These are phyloP conservation scores for Acanthoscelides obtectus DNA, from an alignment of 2,888 invertebrate species.

Conservation along the genomic window DNA sequence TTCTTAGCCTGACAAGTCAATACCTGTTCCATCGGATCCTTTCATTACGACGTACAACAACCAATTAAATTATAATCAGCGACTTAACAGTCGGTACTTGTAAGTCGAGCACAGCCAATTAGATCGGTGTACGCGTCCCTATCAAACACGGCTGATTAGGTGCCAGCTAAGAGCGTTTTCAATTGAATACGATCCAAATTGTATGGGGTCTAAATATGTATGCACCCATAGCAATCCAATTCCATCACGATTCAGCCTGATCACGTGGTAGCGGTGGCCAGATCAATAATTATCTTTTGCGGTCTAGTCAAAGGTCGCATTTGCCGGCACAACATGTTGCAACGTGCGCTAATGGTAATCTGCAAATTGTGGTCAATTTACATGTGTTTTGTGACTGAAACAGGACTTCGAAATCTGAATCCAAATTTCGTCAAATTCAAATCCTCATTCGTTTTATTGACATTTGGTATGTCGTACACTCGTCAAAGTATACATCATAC, in stretches of 20 bases:
- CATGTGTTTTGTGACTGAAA: too few relatives aligned
- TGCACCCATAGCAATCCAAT: background rate
- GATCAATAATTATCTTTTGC: background rate
- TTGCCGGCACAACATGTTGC: background rate
- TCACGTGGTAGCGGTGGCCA: background rate
- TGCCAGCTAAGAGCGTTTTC: background rate
- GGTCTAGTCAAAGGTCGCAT: background rate
- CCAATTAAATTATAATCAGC: background rate
- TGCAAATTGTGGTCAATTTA: background rate
- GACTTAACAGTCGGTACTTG: background rate
- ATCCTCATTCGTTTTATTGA: too few relatives aligned
- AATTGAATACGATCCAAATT: background rate
- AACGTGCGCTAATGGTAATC: background rate
- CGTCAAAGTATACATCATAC: too few relatives aligned
- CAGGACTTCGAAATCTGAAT: too few relatives aligned
- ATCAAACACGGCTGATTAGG: background rate
- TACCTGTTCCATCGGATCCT: too few relatives aligned
- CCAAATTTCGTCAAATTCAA: too few relatives aligned
- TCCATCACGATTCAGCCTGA: background rate
- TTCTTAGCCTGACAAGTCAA: too few relatives aligned
- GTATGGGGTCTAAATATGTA: background rate
- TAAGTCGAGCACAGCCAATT: background rate
- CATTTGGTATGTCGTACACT: too few relatives aligned
- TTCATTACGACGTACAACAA: too few relatives aligned
- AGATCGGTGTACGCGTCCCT: background rate